phyloP scores from a whole-genome alignment of 2,113 vertebrate genomes.

The Falcunculus frontatus region DNA sequence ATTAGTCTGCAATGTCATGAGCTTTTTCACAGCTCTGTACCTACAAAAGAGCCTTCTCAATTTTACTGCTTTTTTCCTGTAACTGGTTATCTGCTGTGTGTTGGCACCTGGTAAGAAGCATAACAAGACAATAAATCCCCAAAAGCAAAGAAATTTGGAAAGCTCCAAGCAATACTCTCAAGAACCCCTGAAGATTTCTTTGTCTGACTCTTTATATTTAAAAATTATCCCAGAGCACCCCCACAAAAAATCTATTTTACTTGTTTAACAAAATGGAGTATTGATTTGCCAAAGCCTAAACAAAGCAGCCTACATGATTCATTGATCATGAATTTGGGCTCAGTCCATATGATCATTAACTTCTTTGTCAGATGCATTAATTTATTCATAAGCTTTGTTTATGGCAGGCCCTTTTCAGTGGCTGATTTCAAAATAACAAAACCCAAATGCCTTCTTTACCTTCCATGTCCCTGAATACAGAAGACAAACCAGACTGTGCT shows the following conservation, averaged over 20 bases:
- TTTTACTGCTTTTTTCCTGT: not conserved
- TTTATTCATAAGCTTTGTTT: constrained; percentile 59
- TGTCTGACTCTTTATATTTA: constrained; percentile 36
- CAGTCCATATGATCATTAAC: constrained; percentile 60
- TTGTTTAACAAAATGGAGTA: constrained; percentile 71
- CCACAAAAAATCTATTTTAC: constrained; percentile 43
- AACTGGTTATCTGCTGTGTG: not conserved
- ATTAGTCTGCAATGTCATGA: not conserved
- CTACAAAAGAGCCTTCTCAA: not conserved
- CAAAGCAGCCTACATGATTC: constrained; percentile 62
- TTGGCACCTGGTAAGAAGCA: not conserved
- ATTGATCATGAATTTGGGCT: constrained; percentile 69
- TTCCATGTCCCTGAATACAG: not conserved
- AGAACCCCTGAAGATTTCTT: not conserved
- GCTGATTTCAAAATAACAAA: constrained; percentile 27
- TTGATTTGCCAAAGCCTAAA: constrained; percentile 69
- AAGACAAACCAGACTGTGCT: not conserved
- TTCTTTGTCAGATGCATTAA: constrained; percentile 54
- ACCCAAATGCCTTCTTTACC: not conserved
- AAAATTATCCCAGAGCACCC: constrained; percentile 49
- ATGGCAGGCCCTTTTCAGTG: not conserved
- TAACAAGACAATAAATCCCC: not conserved
- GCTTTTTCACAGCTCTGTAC: not conserved
- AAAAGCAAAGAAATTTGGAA: not conserved
- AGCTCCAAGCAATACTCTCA: not conserved